A percentile compares a stretch with the other conserved stretches of the same genome.
Conservation (phyloP, 92 coral and sea anemone species). For the Zoanthus solanderi region DNA sequence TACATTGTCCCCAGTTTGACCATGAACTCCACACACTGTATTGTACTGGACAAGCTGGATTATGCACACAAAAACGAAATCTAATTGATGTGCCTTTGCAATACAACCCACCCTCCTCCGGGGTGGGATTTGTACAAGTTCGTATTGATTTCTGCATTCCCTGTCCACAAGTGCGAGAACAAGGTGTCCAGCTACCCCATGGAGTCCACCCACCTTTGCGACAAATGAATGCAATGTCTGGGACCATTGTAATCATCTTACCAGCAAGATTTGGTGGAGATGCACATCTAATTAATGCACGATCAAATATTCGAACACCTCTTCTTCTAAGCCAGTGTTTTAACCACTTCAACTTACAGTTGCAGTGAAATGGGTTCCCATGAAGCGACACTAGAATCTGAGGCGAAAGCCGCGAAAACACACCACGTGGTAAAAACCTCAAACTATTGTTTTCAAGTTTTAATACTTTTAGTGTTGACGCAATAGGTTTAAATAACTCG, state of each 20-base stretch:
- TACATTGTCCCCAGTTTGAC: slow-evolving; percentile 85
- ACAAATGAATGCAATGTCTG: slow-evolving; percentile 76
- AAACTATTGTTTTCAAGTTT: slow-evolving; percentile 72
- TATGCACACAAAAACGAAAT: slow-evolving; percentile 63
- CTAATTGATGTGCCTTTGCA: slow-evolving; percentile 68
- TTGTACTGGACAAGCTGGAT: slow-evolving; percentile 57
- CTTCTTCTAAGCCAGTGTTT: slow-evolving; percentile 76
- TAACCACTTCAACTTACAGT: slow-evolving; percentile 91
- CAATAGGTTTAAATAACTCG: slow-evolving; percentile 46
- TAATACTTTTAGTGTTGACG: slow-evolving; percentile 36
- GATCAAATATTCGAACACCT: slow-evolving; percentile 63
- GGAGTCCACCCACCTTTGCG: slow-evolving; percentile 75
- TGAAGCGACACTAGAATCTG: slow-evolving; percentile 69
- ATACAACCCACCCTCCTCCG: slow-evolving; percentile 56
- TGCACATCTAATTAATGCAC: slow-evolving; percentile 66
- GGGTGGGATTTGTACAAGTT: slow-evolving; percentile 70
- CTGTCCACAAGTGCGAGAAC: slow-evolving; percentile 76
- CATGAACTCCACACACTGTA: slow-evolving; percentile 81
- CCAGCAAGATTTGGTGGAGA: slow-evolving; percentile 76
- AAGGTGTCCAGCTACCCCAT: slow-evolving; percentile 85
- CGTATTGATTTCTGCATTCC: slow-evolving; percentile 77
- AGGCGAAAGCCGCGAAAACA: slow-evolving; percentile 69
- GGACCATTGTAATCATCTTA: slow-evolving; percentile 57
- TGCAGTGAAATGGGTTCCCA: slow-evolving; percentile 94
- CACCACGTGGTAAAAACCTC: slow-evolving; percentile 68